Conservation (phyloP, 53 echinoderm and acorn worm genomes). For the Paelopatides confundens region DNA sequence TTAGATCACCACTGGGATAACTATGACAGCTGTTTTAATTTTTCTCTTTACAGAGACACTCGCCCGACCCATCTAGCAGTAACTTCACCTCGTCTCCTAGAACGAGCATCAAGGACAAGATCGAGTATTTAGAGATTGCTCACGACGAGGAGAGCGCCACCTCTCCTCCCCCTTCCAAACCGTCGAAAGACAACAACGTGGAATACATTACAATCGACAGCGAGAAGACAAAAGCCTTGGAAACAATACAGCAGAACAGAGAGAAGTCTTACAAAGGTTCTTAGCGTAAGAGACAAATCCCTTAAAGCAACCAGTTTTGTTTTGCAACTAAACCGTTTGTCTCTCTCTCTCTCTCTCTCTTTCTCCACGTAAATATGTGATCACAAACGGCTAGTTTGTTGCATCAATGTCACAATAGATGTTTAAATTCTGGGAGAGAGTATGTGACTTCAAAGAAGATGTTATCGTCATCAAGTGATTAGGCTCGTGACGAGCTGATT, state of each 20-base stretch:
- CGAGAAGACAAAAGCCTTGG: constrained; percentile 84
- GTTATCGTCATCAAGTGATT: too few relatives aligned
- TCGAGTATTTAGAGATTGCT: constrained; percentile 88
- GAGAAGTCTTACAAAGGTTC: constrained; percentile 71
- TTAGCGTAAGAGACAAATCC: not conserved
- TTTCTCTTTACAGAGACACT: constrained; percentile 2
- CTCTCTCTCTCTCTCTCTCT: too few relatives aligned
- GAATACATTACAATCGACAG: constrained; percentile 89
- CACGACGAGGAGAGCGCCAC: constrained; percentile 69
- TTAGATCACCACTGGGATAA: too few relatives aligned
- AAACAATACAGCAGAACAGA: constrained; percentile 69
- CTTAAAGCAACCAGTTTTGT: too few relatives aligned
- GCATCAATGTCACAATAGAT: too few relatives aligned
- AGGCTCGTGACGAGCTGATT: too few relatives aligned
- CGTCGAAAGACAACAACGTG: constrained; percentile 73
- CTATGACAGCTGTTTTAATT: not conserved
- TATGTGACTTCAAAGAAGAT: too few relatives aligned
- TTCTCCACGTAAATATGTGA: too few relatives aligned
- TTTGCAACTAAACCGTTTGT: too few relatives aligned
- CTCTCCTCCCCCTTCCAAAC: constrained; percentile 59
- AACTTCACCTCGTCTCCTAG: constrained; percentile 8
- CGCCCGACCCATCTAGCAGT: not conserved
- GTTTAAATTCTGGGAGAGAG: too few relatives aligned
- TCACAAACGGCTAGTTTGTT: too few relatives aligned
- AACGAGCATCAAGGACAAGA: constrained; percentile 23